Evolutionary conservation across 2,888 invertebrate genomes (phyloP), one percentile per base, ranked within the genome.

Genomic region (Cephus spinipes): DNA sequence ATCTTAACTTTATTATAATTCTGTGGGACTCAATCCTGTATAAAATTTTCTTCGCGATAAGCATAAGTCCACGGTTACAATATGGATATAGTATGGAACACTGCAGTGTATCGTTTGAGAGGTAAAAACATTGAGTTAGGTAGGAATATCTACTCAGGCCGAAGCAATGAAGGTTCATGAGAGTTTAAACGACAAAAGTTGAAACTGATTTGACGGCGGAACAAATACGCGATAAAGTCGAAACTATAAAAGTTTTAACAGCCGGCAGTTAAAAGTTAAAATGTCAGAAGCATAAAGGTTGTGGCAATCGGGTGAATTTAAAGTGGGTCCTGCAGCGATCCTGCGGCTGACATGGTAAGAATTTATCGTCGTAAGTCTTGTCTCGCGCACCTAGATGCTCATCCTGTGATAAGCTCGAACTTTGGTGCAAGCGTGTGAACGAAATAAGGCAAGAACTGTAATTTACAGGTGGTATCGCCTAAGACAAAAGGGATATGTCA

Each of bases 171-270:
- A 34, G 36, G 34, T 77, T 77, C 35, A 69, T 69, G 68, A 69
- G 74, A 77, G 74, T 77, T 77, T 74, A 68, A 77, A 83, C 80
- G 83, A 84, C 84, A 80, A 83, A 85, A 86, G 83, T 84, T 84
- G 75, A 82, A 84, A 82, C 83, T 81, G 82, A 85, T 84, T 83
- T 80, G 82, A 86, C 80, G 83, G 80, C 81, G 81, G 82, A 82
- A 82, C 83, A 84, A 84, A 86, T 83, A 80, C 79, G 79, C 80
- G 79, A 82, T 83, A 83, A 85, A 84, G 81, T 81, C 81, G 82
- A 79, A 81, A 80, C 83, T 83, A 83, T 82, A 84, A 85, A 86
- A 85, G 84, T 86, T 85, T 86, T 82, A 85, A 84, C 84, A 81
- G 82, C 81, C 75, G 78, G 81, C 79, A 82, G 84, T 85, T 84